Base-by-base conservation (phyloP, 1,140 invertebrate species). In the Bombus pascuorum region DNA sequence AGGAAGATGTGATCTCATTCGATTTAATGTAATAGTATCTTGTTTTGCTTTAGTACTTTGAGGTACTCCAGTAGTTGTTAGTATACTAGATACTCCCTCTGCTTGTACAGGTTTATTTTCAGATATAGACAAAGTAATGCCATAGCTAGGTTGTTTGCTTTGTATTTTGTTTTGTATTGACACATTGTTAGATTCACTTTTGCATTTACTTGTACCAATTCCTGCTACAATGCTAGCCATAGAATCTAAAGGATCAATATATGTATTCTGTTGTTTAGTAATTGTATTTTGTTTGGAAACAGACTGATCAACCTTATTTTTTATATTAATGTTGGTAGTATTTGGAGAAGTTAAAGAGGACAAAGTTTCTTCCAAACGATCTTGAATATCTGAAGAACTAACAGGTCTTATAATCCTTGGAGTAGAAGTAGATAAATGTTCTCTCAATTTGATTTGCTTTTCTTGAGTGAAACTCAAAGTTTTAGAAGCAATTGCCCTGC, bases 161-260 rank as follows among this genome's bases (percentile, higher is more conserved):
- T 79, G 88, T 34, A 32, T 22, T 86, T 90, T 93, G 22, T 65
- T 89, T 53, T 86, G 90, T n/a, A 86, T 65, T 5, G 76, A 22
- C 0, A 83, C 22, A 13, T 87, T 78, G 42, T 85, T 89, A 10
- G 72, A 59, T 66, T 86, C 87, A 9, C 28, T n/a, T 62, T 3
- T 62, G 59, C 59, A 62, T 66, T 66, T 32, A 9, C 68, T 65
- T 44, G 87, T 85, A 47, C 92, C 93, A 53, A 95, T 92, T 47
- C 92, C 93, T 0, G 93, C 93, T 18, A 95, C 93, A 1, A 95
- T 91, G 44, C 91, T 94, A 57, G 94, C 93, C 25, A 95, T 84
- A 0, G 93, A 95, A 42, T 93, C 92, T 4, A 95, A 62, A 3
- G 94, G 92, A 87, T 12, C 86, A 57, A 65, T 92, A 90, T 18